phyloP scores from a whole-genome alignment of 2,797 vertebrate species.

The Xiphophorus birchmanni region DNA sequence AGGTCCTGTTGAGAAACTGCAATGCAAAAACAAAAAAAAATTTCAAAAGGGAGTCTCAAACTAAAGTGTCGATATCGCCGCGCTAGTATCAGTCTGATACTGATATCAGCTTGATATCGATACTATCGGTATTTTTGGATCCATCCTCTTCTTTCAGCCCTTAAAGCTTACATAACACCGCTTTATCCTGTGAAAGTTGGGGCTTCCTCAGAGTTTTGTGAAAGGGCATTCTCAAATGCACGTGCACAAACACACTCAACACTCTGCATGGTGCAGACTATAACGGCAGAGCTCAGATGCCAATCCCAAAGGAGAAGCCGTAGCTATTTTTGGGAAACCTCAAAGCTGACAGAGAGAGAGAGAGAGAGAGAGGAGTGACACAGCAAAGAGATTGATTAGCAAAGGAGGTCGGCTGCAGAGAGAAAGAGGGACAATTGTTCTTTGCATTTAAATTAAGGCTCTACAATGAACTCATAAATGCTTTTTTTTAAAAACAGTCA shows the following conservation, averaged over 20 bases:
- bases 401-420: constrained; percentile 21
- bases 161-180: neutral
- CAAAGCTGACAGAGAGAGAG: constrained; percentile 44
- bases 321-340: constrained; percentile 58
- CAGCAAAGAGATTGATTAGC: constrained; percentile 50
- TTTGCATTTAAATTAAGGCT: neutral
- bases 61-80: too few species aligned
- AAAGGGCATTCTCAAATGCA: neutral
- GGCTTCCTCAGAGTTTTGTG: constrained; percentile 2
- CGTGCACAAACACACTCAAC: neutral
- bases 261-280: constrained; percentile 24
- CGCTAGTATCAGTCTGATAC: too few species aligned
- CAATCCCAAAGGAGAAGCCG: constrained; percentile 51
- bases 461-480: neutral
- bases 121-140: too few species aligned
- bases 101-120: too few species aligned
- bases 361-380: constrained; percentile 35
- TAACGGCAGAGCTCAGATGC: constrained; percentile 45
- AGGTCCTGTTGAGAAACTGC: too few species aligned
- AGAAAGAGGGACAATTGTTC: constrained; percentile 10
- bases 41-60: too few species aligned
- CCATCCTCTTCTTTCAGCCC: neutral
- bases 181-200: neutral
- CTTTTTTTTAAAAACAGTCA: neutral
- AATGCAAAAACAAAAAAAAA: too few species aligned